Conservation (phyloP, 2,888 invertebrate species). For the Gortyna flavago region DNA sequence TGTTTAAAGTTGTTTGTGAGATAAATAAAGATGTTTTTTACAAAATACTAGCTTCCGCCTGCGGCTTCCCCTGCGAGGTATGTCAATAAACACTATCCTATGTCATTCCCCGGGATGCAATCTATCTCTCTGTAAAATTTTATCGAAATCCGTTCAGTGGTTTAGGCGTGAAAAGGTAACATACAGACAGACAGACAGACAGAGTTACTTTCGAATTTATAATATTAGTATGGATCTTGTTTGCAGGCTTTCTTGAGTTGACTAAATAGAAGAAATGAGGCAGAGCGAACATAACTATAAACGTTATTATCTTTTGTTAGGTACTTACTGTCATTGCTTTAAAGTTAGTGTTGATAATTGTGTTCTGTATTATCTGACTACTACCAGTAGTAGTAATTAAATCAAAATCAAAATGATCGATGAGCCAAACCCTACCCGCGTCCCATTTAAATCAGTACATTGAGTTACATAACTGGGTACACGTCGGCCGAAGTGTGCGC, state of each 20-base stretch:
- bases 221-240: too few relatives aligned
- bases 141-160: too few relatives aligned
- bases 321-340: not conserved
- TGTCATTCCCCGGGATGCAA: too few relatives aligned
- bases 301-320: not conserved
- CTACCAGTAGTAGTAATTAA: not conserved
- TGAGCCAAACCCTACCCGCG: not conserved
- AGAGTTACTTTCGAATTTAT: too few relatives aligned
- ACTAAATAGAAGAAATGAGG: not conserved
- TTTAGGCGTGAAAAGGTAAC: too few relatives aligned
- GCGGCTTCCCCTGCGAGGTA: too few relatives aligned
- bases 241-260: not conserved
- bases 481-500: not conserved
- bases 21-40: too few relatives aligned
- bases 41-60: too few relatives aligned
- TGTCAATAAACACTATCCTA: too few relatives aligned
- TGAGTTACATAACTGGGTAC: constrained; percentile 11
- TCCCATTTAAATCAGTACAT: constrained; percentile 11
- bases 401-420: not conserved
- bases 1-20: constrained; percentile 3
- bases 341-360: not conserved
- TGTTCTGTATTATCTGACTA: too few relatives aligned
- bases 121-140: too few relatives aligned
- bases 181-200: too few relatives aligned
- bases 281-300: not conserved